Conservation (phyloP, 2,113 vertebrate genomes). For the Malurus melanocephalus region DNA sequence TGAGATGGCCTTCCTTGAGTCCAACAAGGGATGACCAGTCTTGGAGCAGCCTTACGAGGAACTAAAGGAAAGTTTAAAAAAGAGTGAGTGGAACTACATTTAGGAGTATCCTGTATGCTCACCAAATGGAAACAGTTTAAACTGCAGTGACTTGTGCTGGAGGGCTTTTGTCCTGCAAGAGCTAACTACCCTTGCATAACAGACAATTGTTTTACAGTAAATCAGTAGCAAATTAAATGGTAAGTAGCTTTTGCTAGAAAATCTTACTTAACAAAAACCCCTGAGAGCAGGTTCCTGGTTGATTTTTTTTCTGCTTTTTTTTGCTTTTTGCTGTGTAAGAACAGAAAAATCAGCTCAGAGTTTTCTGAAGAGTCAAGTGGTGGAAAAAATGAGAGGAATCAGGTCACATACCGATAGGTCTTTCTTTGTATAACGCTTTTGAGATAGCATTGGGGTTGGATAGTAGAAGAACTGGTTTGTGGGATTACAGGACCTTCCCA, state of each 20-base stretch:
- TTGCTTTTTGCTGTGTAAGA: not conserved
- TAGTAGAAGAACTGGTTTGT: not conserved
- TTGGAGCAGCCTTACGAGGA: not conserved
- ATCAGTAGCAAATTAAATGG: not conserved
- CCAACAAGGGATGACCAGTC: not conserved
- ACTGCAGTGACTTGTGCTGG: not conserved
- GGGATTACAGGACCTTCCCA: not conserved
- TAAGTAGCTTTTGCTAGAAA: not conserved
- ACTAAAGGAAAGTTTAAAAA: not conserved
- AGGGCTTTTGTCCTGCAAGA: not conserved
- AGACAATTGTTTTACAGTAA: not conserved
- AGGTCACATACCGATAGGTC: not conserved
- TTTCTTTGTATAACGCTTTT: not conserved
- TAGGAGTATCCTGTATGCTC: not conserved
- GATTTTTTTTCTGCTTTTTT: accelerated
- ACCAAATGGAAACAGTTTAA: not conserved
- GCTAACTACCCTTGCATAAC: not conserved
- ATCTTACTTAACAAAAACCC: not conserved
- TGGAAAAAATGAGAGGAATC: not conserved
- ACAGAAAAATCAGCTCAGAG: not conserved
- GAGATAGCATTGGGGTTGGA: not conserved
- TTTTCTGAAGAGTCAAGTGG: not conserved
- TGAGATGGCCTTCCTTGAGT: not conserved
- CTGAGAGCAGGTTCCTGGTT: not conserved
- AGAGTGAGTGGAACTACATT: not conserved